Base-by-base conservation (phyloP, 2,888 invertebrate genomes). In the Drosophila merina region DNA sequence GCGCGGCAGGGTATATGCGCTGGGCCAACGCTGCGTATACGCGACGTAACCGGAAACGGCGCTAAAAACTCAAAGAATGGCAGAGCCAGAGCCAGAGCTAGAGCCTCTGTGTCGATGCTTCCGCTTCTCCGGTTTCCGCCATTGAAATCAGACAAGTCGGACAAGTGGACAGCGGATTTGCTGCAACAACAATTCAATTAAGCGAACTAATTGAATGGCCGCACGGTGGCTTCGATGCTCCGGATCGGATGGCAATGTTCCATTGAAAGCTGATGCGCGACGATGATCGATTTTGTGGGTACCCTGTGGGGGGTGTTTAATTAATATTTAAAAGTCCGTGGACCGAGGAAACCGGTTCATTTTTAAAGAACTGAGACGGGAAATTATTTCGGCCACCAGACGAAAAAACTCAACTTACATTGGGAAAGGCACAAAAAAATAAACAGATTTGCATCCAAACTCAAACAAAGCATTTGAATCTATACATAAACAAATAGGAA, bases 101-200 rank as follows among this genome's bases (percentile, higher is more conserved):
- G 60, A 38, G 48, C 20, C 54, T 33, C 60, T 59, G 49, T 36
- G 59, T 48, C 20, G 60, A 30, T 26, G 58, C 47, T 42, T 51
- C 54, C 44, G 26, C 54, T 14, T 49, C 67, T 49, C 44, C 25
- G 44, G 47, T 38, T 49, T 49, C 50, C 44, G 45, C 14, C 40
- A 51, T 56, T 48, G 49, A 44, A 40, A 57, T 47, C 47, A 44
- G 26, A 25, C 8, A 9, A n/a, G 31, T 10, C 20, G 31, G 51
- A 60, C 50, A 66, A 77, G 84, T 66, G 75, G 69, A 50, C 63
- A 74, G 70, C 82, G 78, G 88, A 87, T 87, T 87, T 85, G 77
- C 86, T 63, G 79, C 73, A 87, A 87, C 76, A 89, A 88, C 89
- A 88, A 89, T 86, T 88, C 85, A 89, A 88, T 88, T 89, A 88